A percentile compares a stretch with the other conserved stretches of the same genome.
phyloP scores from a whole-genome alignment of 2,113 vertebrate species.

The Pseudonaja textilis region DNA sequence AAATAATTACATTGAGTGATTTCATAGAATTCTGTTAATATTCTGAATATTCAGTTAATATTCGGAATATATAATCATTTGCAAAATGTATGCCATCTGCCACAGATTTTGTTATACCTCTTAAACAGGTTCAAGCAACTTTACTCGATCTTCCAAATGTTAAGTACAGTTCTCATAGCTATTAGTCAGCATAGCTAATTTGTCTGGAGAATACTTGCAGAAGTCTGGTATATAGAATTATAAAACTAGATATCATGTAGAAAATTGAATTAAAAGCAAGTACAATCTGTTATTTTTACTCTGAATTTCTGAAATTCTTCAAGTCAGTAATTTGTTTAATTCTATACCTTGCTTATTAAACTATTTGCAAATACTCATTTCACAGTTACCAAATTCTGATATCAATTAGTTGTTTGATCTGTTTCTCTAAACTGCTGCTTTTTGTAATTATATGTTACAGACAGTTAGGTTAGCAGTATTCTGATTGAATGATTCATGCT shows the following conservation, averaged over 20 bases:
- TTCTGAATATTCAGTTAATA: neutral
- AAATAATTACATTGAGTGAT: neutral
- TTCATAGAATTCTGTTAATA: neutral
- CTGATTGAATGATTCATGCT: neutral
- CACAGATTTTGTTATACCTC: neutral
- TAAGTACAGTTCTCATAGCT: neutral
- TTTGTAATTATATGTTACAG: neutral
- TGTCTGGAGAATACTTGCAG: neutral
- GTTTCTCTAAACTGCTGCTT: neutral
- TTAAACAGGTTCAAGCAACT: neutral
- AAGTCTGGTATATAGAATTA: neutral
- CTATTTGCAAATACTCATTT: neutral
- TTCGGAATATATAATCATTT: neutral
- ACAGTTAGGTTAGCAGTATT: neutral
- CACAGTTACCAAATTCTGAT: neutral
- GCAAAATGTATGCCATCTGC: neutral
- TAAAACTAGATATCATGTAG: neutral
- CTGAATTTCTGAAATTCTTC: neutral
- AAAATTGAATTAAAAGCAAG: constrained; percentile 11
- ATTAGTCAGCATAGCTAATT: neutral
- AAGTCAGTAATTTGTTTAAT: neutral
- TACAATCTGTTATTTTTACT: constrained; percentile 23
- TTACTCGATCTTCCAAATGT: neutral
- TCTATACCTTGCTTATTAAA: neutral
- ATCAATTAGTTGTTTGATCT: neutral